Evolutionary conservation across 2,797 vertebrate species (phyloP).

Genomic region (Coilia nasus): DNA sequence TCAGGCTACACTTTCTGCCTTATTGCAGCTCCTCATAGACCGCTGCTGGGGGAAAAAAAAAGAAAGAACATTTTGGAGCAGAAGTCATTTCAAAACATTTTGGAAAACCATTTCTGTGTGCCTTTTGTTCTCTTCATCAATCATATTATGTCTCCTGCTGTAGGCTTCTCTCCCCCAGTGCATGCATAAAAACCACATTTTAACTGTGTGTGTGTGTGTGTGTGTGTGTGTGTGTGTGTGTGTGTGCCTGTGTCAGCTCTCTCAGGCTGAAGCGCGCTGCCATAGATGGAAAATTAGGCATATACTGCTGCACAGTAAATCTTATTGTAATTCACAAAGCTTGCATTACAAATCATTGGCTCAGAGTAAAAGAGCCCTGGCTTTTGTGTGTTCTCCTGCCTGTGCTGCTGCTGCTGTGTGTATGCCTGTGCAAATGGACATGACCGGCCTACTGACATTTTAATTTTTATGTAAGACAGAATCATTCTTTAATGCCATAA

Average conservation of each 20-base stretch:
- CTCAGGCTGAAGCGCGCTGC: constrained; percentile 71
- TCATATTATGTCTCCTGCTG: constrained; percentile 64
- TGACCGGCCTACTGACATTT: constrained; percentile 70
- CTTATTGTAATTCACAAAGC: constrained; percentile 79
- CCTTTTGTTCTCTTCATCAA: constrained; percentile 67
- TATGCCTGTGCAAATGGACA: constrained; percentile 46
- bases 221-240: constrained; percentile 77
- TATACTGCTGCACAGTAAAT: constrained; percentile 79
- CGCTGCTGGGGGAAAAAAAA: constrained; percentile 28
- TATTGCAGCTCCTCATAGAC: constrained; percentile 41
- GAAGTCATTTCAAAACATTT: constrained; percentile 59
- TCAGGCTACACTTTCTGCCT: constrained; percentile 36
- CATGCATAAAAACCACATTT: constrained; percentile 70
- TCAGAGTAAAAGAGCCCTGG: constrained; percentile 66
- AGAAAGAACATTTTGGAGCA: constrained; percentile 50
- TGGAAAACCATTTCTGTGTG: constrained; percentile 58
- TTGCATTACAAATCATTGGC: constrained; percentile 72
- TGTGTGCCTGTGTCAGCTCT: constrained; percentile 70
- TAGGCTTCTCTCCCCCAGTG: constrained; percentile 66
- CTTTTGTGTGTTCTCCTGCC: constrained; percentile 73
- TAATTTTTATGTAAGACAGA: constrained; percentile 63
- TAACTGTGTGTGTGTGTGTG: constrained; percentile 61
- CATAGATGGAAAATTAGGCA: constrained; percentile 81
- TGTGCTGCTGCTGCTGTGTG: constrained; percentile 47
- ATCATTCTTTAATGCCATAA: constrained; percentile 60